These are phyloP conservation scores for Hydrophis major DNA, from an alignment of 2,797 vertebrate species.

Conservation along the genomic window DNA sequence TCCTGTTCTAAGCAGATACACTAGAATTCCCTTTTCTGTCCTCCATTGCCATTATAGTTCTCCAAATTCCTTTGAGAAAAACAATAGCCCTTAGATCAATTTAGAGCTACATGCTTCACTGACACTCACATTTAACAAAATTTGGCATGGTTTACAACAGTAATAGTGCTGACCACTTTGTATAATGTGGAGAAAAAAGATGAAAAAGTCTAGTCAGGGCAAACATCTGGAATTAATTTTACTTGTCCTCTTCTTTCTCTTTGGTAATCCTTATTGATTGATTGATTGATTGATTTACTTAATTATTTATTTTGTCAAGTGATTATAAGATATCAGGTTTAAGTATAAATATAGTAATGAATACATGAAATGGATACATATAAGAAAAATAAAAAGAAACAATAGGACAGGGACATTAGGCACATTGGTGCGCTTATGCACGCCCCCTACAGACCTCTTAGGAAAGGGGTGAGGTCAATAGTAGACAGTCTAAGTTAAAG, in stretches of 20 bases:
- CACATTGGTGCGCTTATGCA: too few species aligned
- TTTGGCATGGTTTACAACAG: not conserved
- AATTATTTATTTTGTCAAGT: too few species aligned
- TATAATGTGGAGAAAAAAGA: not conserved
- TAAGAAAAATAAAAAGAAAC: too few species aligned
- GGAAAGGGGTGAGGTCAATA: too few species aligned
- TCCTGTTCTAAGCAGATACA: not conserved
- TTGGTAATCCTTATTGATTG: not conserved
- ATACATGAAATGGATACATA: too few species aligned
- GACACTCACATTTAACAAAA: not conserved
- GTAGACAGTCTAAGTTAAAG: too few species aligned
- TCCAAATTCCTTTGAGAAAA: not conserved
- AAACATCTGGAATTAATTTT: not conserved
- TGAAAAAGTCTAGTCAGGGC: not conserved
- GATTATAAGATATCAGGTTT: too few species aligned
- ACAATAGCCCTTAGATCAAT: not conserved
- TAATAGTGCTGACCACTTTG: not conserved
- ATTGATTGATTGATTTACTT: too few species aligned
- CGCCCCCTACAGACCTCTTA: too few species aligned
- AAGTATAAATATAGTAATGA: too few species aligned
- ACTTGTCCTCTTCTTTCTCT: not conserved
- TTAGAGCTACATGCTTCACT: not conserved
- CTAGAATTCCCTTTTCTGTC: not conserved
- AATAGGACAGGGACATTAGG: too few species aligned
- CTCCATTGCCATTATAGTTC: not conserved